Evolutionary conservation across 2,888 invertebrate species (phyloP).

Genomic region (Pheosia tremula): DNA sequence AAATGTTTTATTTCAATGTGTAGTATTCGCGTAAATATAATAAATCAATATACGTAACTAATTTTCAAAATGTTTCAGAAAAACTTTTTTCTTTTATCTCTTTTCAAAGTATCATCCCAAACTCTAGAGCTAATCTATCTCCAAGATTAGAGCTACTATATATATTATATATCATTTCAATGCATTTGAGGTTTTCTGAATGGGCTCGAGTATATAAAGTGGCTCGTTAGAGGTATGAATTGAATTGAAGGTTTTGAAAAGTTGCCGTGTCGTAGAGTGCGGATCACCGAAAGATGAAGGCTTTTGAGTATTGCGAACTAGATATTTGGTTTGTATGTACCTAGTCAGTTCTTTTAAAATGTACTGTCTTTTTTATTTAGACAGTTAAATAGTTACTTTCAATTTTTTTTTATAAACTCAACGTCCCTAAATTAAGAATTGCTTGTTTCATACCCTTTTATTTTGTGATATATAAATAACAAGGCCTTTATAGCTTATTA

Average conservation of each 20-base stretch:
- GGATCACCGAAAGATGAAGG: constrained; percentile 32
- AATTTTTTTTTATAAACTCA: too few species aligned
- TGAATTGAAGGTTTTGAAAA: constrained; percentile 72
- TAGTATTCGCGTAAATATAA: too few species aligned
- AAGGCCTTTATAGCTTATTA: too few species aligned
- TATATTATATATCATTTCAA: too few species aligned
- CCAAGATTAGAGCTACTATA: constrained; percentile 2
- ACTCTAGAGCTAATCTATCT: constrained; percentile 1
- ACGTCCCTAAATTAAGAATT: too few species aligned
- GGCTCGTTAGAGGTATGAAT: constrained; percentile 72
- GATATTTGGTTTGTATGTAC: constrained; percentile 59
- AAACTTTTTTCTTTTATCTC: background rate
- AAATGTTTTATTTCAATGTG: too few species aligned
- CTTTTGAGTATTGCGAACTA: constrained; percentile 59
- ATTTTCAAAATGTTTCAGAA: background rate
- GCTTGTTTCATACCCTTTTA: too few species aligned
- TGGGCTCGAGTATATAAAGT: constrained; percentile 42
- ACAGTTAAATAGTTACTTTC: too few species aligned
- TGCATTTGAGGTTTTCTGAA: constrained; percentile 1
- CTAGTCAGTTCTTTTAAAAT: too few species aligned
- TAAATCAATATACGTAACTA: too few species aligned
- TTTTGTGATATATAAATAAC: too few species aligned
- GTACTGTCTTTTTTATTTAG: too few species aligned
- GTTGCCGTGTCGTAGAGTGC: constrained; percentile 47
- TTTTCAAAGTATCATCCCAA: background rate